A percentile compares a stretch with the other conserved stretches of the same genome.
These are phyloP conservation scores for Junco hyemalis DNA, from an alignment of 2,113 vertebrate species.

Conservation along the genomic window DNA sequence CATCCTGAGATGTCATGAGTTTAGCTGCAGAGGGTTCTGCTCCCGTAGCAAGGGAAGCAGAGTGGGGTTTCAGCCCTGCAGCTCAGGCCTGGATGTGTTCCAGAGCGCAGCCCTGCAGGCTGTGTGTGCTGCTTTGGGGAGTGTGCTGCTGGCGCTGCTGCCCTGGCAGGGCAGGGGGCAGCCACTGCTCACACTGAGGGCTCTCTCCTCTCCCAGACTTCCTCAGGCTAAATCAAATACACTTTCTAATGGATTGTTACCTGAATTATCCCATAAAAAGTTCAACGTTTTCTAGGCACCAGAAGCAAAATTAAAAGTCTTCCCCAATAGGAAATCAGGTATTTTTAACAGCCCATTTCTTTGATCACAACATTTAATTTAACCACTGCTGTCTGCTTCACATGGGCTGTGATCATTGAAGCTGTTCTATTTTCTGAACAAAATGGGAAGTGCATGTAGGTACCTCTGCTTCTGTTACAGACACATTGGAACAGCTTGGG, in stretches of 20 bases:
- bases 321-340: constrained; percentile 23
- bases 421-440: constrained; percentile 52
- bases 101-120: neutral
- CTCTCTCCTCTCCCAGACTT: neutral
- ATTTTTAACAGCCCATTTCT: constrained; percentile 60
- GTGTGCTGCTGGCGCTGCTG: rapidly evolving
- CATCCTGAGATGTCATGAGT: neutral
- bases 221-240: constrained; percentile 4
- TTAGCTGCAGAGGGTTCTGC: neutral
- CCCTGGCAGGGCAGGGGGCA: neutral
- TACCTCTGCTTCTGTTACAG: constrained; percentile 67
- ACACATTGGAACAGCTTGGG: constrained; percentile 73
- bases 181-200: neutral
- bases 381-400: constrained; percentile 41
- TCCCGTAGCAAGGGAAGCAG: neutral
- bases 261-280: constrained; percentile 50
- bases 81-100: rapidly evolving
- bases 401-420: constrained; percentile 27
- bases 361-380: constrained; percentile 64
- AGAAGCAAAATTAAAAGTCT: constrained; percentile 48
- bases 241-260: constrained; percentile 48
- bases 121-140: neutral
- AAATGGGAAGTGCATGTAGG: constrained; percentile 51
- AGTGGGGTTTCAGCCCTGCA: neutral
- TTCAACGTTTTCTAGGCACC: constrained; percentile 16